Conservation (phyloP, 2,797 vertebrate species). For the Ataeniobius toweri region DNA sequence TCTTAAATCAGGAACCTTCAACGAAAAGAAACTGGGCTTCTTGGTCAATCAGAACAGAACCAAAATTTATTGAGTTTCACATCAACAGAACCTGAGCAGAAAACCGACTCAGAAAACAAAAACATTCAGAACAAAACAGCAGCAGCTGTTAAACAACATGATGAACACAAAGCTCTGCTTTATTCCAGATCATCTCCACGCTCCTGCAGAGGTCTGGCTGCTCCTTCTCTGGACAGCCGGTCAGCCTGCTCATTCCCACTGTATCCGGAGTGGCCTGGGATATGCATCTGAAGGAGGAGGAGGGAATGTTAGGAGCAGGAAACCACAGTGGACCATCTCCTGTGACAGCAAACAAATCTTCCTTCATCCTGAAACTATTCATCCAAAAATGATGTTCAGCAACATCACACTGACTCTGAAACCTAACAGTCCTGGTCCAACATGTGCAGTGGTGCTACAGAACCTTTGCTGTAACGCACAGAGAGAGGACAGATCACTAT, state of each 20-base stretch:
- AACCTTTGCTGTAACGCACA: too few relatives aligned
- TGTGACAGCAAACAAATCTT: too few relatives aligned
- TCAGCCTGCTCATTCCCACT: conserved; percentile 94
- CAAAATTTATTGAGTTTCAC: background rate
- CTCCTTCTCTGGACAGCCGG: conserved; percentile 89
- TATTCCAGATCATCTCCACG: background rate
- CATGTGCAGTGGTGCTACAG: too few relatives aligned
- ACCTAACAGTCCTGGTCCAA: too few relatives aligned
- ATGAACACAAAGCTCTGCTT: background rate
- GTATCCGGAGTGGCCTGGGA: conserved; percentile 93
- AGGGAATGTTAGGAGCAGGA: background rate
- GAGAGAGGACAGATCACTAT: too few relatives aligned
- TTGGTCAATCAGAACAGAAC: background rate
- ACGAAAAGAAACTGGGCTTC: background rate
- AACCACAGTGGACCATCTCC: too few relatives aligned
- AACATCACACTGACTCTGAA: too few relatives aligned
- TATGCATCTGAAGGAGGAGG: conserved; percentile 81
- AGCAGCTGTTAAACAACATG: background rate
- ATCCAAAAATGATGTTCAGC: too few relatives aligned
- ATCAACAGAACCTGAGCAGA: background rate
- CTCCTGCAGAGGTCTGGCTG: conserved; percentile 65
- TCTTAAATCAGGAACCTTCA: background rate
- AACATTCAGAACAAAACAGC: background rate
- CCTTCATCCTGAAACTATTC: too few relatives aligned
- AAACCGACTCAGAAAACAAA: background rate